Evolutionary conservation across 2,797 vertebrate species (phyloP), one percentile per base, ranked within the genome.

Genomic region (Cercopithecus hamlyni): DNA sequence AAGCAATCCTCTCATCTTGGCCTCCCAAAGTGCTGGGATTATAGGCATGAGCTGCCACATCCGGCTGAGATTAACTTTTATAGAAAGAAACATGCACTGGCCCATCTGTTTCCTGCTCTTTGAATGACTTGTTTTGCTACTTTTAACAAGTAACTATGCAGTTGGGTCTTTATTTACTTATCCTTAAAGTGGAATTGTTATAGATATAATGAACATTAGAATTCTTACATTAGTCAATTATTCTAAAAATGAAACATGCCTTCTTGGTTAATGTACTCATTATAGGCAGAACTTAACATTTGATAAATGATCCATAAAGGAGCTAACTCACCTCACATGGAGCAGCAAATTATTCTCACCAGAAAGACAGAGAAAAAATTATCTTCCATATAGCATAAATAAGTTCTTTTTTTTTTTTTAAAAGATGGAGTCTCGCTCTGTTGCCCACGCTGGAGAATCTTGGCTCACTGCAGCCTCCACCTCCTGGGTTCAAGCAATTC

Each of bases 21-120:
- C 61, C 14, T 64, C 30, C 14, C 61, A 64, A 33, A n/a, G 30
- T 67, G 61, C 61, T 67, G 61, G 61, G 61, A 67, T 67, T 67
- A 67, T 1, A 67, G 61, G 61, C 61, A n/a, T 67, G 61, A 67
- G 30, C 30, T 67, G 61, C 61, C 7, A 8, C 30, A 17, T 67
- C 15, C 3, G 0, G 15, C 7, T 67, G 30, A 72, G 61, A 95
- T 58, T 45, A 88, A 84, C 36, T 80, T 84, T 48, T 26, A 81
- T 2, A 81, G 76, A 83, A 75, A 52, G 67, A 72, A 81, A 86
- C 36, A 52, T 55, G 27, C 24, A 39, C 24, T 15, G 17, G 43
- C 33, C 79, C 93, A 75, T 84, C 67, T 97, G 64, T 61, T 95
- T 89, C 75, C 89, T 94, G 77, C 30, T 86, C 70, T 96, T 83